phyloP scores from a whole-genome alignment of 2,888 invertebrate genomes.

The Euplexia lucipara region DNA sequence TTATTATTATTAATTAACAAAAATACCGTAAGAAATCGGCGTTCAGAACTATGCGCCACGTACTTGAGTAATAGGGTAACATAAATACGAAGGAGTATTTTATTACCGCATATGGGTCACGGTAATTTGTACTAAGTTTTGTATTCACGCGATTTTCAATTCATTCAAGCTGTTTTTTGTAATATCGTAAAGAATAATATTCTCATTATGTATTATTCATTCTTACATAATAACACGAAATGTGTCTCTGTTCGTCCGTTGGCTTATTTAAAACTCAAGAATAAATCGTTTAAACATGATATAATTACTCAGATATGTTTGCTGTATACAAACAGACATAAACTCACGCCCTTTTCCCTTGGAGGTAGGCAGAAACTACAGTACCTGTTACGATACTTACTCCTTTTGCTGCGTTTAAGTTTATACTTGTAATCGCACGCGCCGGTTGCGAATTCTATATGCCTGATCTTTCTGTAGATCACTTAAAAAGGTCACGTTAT shows the following conservation, averaged over 20 bases:
- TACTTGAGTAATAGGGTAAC: slow-evolving; percentile 28
- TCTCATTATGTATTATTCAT: background rate
- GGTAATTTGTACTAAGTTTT: slow-evolving; percentile 4
- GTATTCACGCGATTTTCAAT: slow-evolving; percentile 22
- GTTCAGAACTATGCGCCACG: slow-evolving; percentile 15
- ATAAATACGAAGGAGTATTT: slow-evolving; percentile 31
- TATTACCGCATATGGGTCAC: slow-evolving; percentile 39
- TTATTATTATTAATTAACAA: slow-evolving; percentile 14
- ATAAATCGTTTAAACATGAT: background rate
- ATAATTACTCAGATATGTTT: too few relatives aligned
- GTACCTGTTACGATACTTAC: too few relatives aligned
- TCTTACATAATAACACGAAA: too few relatives aligned
- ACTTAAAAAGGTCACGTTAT: too few relatives aligned
- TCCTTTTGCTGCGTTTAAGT: too few relatives aligned
- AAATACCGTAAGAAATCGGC: slow-evolving; percentile 26
- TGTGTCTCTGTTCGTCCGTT: background rate
- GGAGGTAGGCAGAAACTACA: too few relatives aligned
- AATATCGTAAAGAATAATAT: background rate
- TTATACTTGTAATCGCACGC: too few relatives aligned
- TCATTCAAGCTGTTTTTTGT: slow-evolving; percentile 23
- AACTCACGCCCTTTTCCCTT: too few relatives aligned
- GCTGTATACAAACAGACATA: too few relatives aligned
- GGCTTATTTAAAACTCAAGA: background rate
- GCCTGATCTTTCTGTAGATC: too few relatives aligned
- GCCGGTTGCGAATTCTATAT: too few relatives aligned